Evolutionary conservation across 2,113 vertebrate genomes (phyloP).

Genomic region (Psilopogon haemacephalus): DNA sequence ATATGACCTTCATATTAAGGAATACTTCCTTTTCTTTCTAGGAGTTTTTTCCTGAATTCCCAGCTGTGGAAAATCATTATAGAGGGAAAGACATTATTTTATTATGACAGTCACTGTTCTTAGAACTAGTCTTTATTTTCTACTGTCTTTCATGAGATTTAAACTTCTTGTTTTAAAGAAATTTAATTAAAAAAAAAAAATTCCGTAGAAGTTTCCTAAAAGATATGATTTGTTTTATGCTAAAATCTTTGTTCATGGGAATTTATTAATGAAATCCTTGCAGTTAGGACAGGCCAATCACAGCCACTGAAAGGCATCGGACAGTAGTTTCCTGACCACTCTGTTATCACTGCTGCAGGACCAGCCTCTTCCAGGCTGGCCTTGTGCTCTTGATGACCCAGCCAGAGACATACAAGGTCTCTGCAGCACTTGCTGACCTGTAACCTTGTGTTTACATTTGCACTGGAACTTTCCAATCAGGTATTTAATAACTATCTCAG

Average conservation of each 20-base stretch:
- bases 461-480: not conserved
- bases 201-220: not conserved
- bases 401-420: not conserved
- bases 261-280: not conserved
- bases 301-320: not conserved
- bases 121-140: not conserved
- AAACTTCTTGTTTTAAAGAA: not conserved
- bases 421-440: not conserved
- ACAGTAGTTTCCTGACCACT: not conserved
- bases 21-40: not conserved
- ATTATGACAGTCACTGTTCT: not conserved
- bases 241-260: not conserved
- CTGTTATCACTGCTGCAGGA: not conserved
- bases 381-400: not conserved
- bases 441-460: not conserved
- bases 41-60: not conserved
- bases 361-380: not conserved
- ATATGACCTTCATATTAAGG: not conserved
- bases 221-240: not conserved
- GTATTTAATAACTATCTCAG: not conserved
- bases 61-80: not conserved
- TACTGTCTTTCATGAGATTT: not conserved
- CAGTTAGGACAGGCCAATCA: not conserved
- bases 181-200: too few relatives aligned
- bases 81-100: not conserved